Evolutionary conservation across 2,888 invertebrate species (phyloP).

Genomic region (Agonopterix subpropinquella): DNA sequence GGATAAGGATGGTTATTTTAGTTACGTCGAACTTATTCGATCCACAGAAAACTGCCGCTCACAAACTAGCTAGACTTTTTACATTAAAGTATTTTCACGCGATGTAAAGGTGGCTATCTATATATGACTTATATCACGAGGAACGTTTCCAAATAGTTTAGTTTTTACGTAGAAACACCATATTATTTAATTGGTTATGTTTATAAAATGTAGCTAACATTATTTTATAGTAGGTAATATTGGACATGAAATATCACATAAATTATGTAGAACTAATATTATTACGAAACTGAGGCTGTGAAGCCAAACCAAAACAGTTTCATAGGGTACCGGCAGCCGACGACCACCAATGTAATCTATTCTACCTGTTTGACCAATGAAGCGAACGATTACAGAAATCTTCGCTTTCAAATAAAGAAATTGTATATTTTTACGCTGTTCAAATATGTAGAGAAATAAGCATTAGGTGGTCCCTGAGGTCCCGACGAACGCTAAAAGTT

Average conservation of each 20-base stretch:
- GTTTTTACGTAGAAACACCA: conserved; percentile 10
- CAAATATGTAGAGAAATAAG: not conserved
- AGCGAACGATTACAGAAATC: conserved; percentile 3
- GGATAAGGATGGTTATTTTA: conserved; percentile 30
- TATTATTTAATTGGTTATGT: conserved; percentile 14
- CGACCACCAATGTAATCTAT: conserved; percentile 16
- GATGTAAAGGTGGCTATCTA: conserved; percentile 12
- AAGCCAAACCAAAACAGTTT: conserved; percentile 59
- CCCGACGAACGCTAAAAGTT: conserved; percentile 47
- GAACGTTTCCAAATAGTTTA: conserved; percentile 5
- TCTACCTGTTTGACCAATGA: conserved; percentile 4
- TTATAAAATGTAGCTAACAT: conserved; percentile 25
- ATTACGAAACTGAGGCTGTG: conserved; percentile 56
- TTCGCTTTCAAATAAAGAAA: not conserved
- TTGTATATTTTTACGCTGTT: not conserved
- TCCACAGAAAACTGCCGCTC: conserved; percentile 28
- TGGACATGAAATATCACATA: conserved; percentile 34
- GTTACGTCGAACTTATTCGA: conserved; percentile 16
- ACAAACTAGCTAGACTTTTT: conserved; percentile 34
- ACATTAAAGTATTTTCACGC: not conserved
- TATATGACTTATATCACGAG: conserved; percentile 11
- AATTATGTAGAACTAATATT: conserved; percentile 48
- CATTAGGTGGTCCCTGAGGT: conserved; percentile 26
- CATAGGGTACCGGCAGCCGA: conserved; percentile 29
- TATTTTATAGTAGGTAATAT: conserved; percentile 27